Conservation (phyloP, 2,888 invertebrate species). For the Pharmacophagus antenor region DNA sequence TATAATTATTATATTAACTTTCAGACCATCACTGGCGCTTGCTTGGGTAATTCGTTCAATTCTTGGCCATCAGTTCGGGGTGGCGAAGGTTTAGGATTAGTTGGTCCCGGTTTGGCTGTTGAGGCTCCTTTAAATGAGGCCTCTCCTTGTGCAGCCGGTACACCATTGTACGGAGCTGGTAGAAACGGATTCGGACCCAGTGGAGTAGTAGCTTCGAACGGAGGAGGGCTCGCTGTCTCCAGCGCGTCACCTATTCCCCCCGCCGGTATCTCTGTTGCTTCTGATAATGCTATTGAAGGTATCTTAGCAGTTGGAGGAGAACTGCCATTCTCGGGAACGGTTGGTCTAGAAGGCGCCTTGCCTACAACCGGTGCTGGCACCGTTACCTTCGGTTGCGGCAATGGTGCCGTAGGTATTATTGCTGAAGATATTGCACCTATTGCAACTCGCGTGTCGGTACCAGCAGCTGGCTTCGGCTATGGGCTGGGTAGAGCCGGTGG, state of each 20-base stretch:
- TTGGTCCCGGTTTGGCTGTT: not conserved
- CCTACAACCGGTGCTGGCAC: slow-evolving; percentile 41
- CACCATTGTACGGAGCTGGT: slow-evolving; percentile 4
- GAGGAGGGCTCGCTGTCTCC: slow-evolving; percentile 39
- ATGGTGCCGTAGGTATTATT: slow-evolving; percentile 35
- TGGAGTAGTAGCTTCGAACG: slow-evolving; percentile 32
- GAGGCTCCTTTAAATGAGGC: slow-evolving; percentile 12
- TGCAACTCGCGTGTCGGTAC: slow-evolving; percentile 26
- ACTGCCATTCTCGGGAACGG: slow-evolving; percentile 40
- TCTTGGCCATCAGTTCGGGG: not conserved
- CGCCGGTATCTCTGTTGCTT: slow-evolving; percentile 37
- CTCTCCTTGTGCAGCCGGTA: slow-evolving; percentile 9
- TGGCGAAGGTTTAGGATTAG: slow-evolving; percentile 5
- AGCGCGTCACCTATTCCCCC: slow-evolving; percentile 40
- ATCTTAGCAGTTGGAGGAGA: slow-evolving; percentile 37
- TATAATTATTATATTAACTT: not conserved
- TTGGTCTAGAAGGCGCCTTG: slow-evolving; percentile 38
- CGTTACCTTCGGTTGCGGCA: slow-evolving; percentile 40
- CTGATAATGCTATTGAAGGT: slow-evolving; percentile 45
- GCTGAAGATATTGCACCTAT: slow-evolving; percentile 33
- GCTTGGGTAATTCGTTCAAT: slow-evolving; percentile 11
- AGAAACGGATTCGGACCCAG: not conserved
- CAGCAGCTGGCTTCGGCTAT: slow-evolving; percentile 24
- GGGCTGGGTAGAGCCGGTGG: slow-evolving; percentile 22
- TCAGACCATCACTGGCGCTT: slow-evolving; percentile 13